Base-by-base conservation (phyloP, 2,797 vertebrate genomes). In the Xyrichtys novacula region DNA sequence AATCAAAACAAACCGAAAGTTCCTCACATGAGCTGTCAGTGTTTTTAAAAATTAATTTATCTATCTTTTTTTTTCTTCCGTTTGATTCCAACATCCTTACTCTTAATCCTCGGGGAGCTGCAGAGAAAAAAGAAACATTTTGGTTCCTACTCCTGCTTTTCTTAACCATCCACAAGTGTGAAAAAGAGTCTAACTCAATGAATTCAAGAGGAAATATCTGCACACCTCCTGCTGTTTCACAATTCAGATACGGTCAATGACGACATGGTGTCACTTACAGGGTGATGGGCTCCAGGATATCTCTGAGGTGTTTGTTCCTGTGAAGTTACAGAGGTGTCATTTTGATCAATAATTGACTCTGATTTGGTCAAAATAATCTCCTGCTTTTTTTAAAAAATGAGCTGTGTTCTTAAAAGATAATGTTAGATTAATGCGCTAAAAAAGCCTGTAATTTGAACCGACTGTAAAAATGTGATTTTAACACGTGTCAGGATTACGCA, bases 161-260 rank as follows among this genome's bases (percentile, higher is more conserved):
- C 38, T 56, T 58, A 65, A 68, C 67, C 42, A 28, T 60, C 39
- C 54, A 48, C 26, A 83, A 74, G 73, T 66, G 56, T 31, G 11
- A 20, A 58, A 46, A 48, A 71, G 64, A 25, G 14, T 46, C 31
- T 40, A 67, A 59, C 34, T 32, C 58, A 52, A 69, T 73, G 55
- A 73, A 69, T 78, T 83, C 61, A 26, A 61, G 60, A 66, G 56
- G 74, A 78, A 84, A 56, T 43, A 72, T 52, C 52, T 57, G 74
- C 78, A 69, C 20, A 59, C 50, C 76, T 65, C 84, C 81, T 73
- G 76, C 69, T 83, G 81, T 82, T 88, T 89, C 74, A 87, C 85
- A 78, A 61, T 72, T 85, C 29, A 43, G 49, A 75, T 67, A 46
- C 64, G 58, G 63, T 84, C 72, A 78, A 61, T 74, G 63, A 71